Base-by-base conservation (phyloP, 2,888 invertebrate genomes). In the Neoitamus cyanurus region DNA sequence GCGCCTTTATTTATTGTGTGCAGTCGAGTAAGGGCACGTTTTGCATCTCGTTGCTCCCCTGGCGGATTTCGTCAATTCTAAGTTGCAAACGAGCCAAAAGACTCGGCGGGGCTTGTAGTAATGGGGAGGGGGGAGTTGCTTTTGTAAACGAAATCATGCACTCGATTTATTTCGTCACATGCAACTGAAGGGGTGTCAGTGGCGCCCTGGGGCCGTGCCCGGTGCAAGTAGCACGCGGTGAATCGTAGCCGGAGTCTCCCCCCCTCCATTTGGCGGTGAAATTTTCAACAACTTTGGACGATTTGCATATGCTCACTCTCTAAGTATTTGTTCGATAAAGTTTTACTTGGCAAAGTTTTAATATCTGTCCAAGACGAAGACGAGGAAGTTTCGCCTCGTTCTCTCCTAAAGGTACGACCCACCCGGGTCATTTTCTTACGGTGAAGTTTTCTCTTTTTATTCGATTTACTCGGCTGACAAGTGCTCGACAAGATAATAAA, bases 91-190 rank as follows among this genome's bases (percentile, higher is more conserved):
- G 36, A 34, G n/a, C 30, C 3, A 80, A 80, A 80, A 58, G 20
- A 13, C 7, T 28, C 25, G 15, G 68, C 9, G 58, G 77, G 2
- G 34, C 20, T 31, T n/a, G 28, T 48, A 15, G 13, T 15, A 48
- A 30, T 9, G 6, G 30, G 15, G n/a, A 30, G 30, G 6, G 30
- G 15, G n/a, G 46, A 28, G 15, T 48, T 46, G 7, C 48, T 11
- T 68, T 80, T 68, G 28, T 69, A 69, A 68, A 69, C 82, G 37
- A 69, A 82, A 69, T 82, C 69, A 68, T 69, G 82, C 69, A 36
- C 37, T 82, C 82, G 69, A 82, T 82, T 82, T 82, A 69, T 82
- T 82, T 82, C 82, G 37, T 82, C 82, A 82, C 69, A 82, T 82
- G 82, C 69, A 82, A 82, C 36, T 28, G 37, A 80, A 42, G 20